Evolutionary conservation across 1,140 invertebrate genomes (phyloP).

Genomic region (Aleiodes sp.): DNA sequence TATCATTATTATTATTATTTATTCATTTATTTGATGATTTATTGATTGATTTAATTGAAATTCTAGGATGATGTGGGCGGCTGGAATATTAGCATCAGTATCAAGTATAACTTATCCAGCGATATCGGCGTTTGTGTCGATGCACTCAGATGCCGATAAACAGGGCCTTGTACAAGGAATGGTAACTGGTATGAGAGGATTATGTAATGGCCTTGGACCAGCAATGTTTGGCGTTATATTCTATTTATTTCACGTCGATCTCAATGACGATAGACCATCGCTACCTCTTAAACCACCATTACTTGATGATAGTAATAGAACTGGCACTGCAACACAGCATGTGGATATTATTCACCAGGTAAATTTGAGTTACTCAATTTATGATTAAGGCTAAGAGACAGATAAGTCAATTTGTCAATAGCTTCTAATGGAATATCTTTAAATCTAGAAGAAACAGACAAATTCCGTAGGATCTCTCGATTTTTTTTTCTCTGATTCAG

Average conservation of each 20-base stretch:
- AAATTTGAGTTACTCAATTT: too few relatives aligned
- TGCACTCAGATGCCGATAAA: slow-evolving; percentile 94
- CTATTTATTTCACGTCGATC: slow-evolving; percentile 97
- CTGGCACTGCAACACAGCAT: slow-evolving; percentile 62
- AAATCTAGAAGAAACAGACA: not conserved
- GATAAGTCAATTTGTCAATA: too few relatives aligned
- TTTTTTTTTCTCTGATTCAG: not conserved
- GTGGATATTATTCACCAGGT: slow-evolving; percentile 67
- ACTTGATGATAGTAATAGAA: slow-evolving; percentile 61
- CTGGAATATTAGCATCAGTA: slow-evolving; percentile 93
- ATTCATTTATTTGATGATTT: not conserved
- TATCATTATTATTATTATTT: not conserved
- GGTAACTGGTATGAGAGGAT: slow-evolving; percentile 94
- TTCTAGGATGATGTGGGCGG: slow-evolving; percentile 97
- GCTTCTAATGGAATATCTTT: not conserved
- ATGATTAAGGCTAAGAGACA: too few relatives aligned
- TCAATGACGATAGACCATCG: slow-evolving; percentile 76
- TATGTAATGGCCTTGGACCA: slow-evolving; percentile 85
- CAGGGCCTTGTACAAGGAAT: slow-evolving; percentile 99
- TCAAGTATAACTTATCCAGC: slow-evolving; percentile 97
- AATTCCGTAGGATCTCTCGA: not conserved
- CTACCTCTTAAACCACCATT: slow-evolving; percentile 58
- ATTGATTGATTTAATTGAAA: slow-evolving; percentile 2
- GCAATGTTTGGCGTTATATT: slow-evolving; percentile 97
- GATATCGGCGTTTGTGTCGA: slow-evolving; percentile 98